A percentile compares a stretch with the other conserved stretches of the same genome.
These are phyloP conservation scores for Fopius arisanus DNA, from an alignment of 1,140 invertebrate species.

Conservation along the genomic window DNA sequence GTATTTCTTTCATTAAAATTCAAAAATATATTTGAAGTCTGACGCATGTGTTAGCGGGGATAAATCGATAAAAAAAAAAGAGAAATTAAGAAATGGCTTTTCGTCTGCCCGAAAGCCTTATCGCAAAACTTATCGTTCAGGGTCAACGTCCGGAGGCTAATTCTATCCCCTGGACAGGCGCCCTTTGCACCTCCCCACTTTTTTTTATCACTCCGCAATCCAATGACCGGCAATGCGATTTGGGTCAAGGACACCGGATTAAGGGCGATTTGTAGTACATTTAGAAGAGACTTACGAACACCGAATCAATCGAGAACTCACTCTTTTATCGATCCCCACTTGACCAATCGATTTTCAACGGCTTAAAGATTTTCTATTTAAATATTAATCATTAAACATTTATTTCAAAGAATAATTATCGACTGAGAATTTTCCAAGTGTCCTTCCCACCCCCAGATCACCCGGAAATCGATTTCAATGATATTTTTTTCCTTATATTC, in stretches of 20 bases:
- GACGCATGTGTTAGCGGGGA: too few species aligned
- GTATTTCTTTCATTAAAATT: too few species aligned
- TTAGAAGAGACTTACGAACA: background rate
- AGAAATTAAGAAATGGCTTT: background rate
- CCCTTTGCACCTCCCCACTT: background rate
- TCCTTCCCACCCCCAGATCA: too few species aligned
- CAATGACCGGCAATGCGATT: background rate
- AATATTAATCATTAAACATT: too few species aligned
- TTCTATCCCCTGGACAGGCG: background rate
- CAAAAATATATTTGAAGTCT: too few species aligned
- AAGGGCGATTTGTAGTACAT: constrained; percentile 16
- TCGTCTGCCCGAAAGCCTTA: background rate
- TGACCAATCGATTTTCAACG: background rate
- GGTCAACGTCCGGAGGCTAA: background rate
- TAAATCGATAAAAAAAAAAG: background rate
- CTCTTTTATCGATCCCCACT: background rate
- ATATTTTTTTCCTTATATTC: too few species aligned
- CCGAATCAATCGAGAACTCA: constrained; percentile 5
- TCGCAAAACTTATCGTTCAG: background rate
- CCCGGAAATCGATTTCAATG: too few species aligned
- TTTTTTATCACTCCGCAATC: background rate
- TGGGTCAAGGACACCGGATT: constrained; percentile 2
- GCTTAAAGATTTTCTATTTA: background rate
- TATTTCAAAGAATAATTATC: too few species aligned
- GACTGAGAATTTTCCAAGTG: too few species aligned